phyloP scores from a whole-genome alignment of 1,140 invertebrate genomes.

The Pogonomyrmex barbatus region DNA sequence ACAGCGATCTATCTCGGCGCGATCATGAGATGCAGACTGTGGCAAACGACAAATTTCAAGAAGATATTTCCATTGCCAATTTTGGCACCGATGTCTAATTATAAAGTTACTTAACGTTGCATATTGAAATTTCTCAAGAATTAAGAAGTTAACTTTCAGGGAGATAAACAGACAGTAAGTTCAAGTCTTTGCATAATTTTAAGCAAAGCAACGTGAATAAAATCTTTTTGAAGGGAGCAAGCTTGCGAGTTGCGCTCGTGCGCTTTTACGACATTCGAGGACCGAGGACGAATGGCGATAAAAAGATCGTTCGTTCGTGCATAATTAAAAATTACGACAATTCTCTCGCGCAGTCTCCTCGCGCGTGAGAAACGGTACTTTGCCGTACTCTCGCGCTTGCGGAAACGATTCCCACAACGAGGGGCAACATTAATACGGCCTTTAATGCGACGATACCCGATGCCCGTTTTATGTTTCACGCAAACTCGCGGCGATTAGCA shows the following conservation, averaged over 20 bases:
- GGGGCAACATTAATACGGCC: constrained; percentile 4
- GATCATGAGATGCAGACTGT: not conserved
- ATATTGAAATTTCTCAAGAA: not conserved
- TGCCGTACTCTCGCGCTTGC: not conserved
- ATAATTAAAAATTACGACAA: constrained; percentile 46
- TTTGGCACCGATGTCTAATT: not conserved
- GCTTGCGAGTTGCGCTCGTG: not conserved
- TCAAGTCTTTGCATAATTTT: not conserved
- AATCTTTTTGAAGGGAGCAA: not conserved
- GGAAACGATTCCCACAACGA: constrained; percentile 18
- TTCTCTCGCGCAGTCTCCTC: constrained; percentile 12
- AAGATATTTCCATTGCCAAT: not conserved
- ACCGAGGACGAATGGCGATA: not conserved
- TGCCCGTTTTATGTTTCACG: constrained; percentile 53
- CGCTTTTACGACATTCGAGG: not conserved
- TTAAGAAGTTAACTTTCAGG: constrained; percentile 12
- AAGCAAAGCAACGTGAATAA: not conserved
- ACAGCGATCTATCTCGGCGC: constrained; percentile 19
- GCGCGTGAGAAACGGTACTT: constrained; percentile 32
- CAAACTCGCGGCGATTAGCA: constrained; percentile 66
- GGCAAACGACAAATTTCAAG: constrained; percentile 2
- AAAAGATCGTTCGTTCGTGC: not conserved
- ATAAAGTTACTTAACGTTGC: not conserved
- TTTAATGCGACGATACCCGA: not conserved
- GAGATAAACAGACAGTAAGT: not conserved